Evolutionary conservation across 2,113 vertebrate species (phyloP), one percentile per base, ranked within the genome.

Genomic region (Spea multiplicata): DNA sequence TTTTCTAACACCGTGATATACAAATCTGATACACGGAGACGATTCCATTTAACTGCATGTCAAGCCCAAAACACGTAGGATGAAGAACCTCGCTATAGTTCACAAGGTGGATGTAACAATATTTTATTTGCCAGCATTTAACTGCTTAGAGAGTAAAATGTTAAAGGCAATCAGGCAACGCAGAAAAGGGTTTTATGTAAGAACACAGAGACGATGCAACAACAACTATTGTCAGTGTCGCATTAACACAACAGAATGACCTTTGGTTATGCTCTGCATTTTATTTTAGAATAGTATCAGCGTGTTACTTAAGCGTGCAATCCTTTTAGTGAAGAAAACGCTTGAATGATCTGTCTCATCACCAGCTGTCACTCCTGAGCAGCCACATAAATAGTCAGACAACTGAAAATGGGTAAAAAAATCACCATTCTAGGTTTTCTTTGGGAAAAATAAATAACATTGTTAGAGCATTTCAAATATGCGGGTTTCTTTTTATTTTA

Each of bases 331-430:
- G 68, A 71, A 71, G 68, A 71, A 62, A 45, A 78, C 44, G 76
- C 68, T 71, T 78, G 68, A 78, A 59, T 53, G 48, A 78, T 52
- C 76, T 13, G 47, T 71, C 68, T 71, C 68, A 71, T 78, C 76
- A 65, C 13, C 55, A 7, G 55, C 66, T 77, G 75, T 77, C 75
- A 77, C 16, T 6, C 3, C 75, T 30, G 52, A 17, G 74, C 8
- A 53, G 9, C 12, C 52, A n/a, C 50, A 69, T 44, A 50, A 68
- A 13, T 50, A 55, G 48, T 3, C 12, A 0, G 3, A 44, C 46
- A 52, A 14, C 16, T 44, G 8, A 49, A 64, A 71, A 65, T 46
- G 45, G 14, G 17, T 45, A 47, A 16, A 57, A 76, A 75, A 30
- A 64, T 64, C 14, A 61, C 8, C 2, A 61, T 13, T 61, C 14